phyloP scores from a whole-genome alignment of 1,140 invertebrate genomes.

The Bemisia tabaci region DNA sequence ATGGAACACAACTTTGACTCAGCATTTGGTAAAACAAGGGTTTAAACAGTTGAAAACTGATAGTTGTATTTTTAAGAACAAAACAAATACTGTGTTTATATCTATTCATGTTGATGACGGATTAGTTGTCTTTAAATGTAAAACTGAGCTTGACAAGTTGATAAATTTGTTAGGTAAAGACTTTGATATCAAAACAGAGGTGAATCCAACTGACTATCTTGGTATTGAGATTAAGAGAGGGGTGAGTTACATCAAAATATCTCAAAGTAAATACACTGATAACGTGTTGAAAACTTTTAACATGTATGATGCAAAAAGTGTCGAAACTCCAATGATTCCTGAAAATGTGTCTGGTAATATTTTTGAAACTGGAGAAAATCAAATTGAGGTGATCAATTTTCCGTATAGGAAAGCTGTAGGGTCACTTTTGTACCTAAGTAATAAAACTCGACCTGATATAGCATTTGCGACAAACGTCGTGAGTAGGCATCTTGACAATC shows the following conservation, averaged over 20 bases:
- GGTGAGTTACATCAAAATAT: slow-evolving; percentile 15
- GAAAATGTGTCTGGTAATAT: neutral
- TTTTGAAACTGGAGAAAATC: neutral
- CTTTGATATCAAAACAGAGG: slow-evolving; percentile 20
- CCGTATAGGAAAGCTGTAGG: slow-evolving; percentile 23
- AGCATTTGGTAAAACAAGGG: slow-evolving; percentile 20
- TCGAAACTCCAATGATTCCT: slow-evolving; percentile 8
- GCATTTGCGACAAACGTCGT: slow-evolving; percentile 24
- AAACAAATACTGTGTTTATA: slow-evolving; percentile 16
- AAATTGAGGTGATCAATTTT: slow-evolving; percentile 8
- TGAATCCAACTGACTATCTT: slow-evolving; percentile 19
- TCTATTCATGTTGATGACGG: slow-evolving; percentile 30
- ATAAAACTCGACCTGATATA: slow-evolving; percentile 27
- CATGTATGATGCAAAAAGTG: slow-evolving; percentile 5
- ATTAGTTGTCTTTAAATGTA: slow-evolving; percentile 19
- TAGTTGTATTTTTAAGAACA: slow-evolving; percentile 17
- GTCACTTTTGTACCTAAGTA: slow-evolving; percentile 26
- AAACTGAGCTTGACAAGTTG: slow-evolving; percentile 20
- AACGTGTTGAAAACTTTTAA: slow-evolving; percentile 11
- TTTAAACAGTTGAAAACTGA: slow-evolving; percentile 19
- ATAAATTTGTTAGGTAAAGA: slow-evolving; percentile 3
- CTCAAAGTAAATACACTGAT: no score
- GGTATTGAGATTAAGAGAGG: slow-evolving; percentile 24
- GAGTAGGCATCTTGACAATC: slow-evolving; percentile 23
- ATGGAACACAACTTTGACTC: slow-evolving; percentile 25